Evolutionary conservation across 2,888 invertebrate species (phyloP).

Genomic region (Thera obeliscata): DNA sequence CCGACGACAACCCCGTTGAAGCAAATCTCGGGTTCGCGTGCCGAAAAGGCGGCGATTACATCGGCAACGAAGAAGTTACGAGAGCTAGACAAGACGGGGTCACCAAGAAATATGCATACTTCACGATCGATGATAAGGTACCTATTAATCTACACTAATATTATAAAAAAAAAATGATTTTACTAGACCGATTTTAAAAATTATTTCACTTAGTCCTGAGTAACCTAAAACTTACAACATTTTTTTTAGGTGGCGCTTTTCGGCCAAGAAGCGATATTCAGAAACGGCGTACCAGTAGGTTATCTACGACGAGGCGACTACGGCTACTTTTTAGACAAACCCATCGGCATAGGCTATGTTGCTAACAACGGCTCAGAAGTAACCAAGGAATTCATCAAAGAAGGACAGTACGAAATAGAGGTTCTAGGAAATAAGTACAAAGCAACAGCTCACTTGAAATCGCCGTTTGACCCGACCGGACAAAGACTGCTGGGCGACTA

Average conservation of each 20-base stretch:
- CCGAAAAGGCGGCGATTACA: slow-evolving; percentile 90
- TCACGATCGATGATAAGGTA: slow-evolving; percentile 87
- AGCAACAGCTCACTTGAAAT: slow-evolving; percentile 88
- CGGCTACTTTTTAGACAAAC: slow-evolving; percentile 83
- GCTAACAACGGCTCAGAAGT: slow-evolving; percentile 84
- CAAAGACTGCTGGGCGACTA: slow-evolving; percentile 90
- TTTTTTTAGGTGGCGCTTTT: slow-evolving; percentile 87
- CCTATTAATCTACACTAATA: too few relatives aligned
- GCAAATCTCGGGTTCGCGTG: slow-evolving; percentile 92
- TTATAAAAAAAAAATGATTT: too few relatives aligned
- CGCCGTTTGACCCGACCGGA: slow-evolving; percentile 93
- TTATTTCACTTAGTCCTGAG: too few relatives aligned
- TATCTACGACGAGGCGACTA: slow-evolving; percentile 93
- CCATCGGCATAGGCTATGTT: slow-evolving; percentile 86
- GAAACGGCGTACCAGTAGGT: slow-evolving; percentile 90
- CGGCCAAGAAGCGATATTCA: slow-evolving; percentile 93
- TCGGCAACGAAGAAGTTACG: slow-evolving; percentile 90
- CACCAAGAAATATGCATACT: slow-evolving; percentile 89
- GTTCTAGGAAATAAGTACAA: slow-evolving; percentile 89
- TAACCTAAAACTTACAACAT: too few relatives aligned
- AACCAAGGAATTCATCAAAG: slow-evolving; percentile 87
- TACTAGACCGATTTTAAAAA: too few relatives aligned
- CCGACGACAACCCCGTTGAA: slow-evolving; percentile 94
- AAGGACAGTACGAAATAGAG: slow-evolving; percentile 92
- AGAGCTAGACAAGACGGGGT: slow-evolving; percentile 87